Base-by-base conservation (phyloP, 2,888 invertebrate species). In the Leptinotarsa rubiginosa region DNA sequence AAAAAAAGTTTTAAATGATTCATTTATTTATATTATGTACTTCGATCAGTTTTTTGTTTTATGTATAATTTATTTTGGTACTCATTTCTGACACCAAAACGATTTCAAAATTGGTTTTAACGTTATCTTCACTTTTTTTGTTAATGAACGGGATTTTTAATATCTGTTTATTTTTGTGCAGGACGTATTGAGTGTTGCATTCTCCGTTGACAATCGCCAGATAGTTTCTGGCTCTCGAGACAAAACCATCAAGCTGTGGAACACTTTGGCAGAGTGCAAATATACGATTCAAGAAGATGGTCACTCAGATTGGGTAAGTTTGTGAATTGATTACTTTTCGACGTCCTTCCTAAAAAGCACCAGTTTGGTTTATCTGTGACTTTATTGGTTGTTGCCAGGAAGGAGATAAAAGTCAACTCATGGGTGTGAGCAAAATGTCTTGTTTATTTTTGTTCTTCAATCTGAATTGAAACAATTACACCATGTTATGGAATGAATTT, bases 161-260 rank as follows among this genome's bases (percentile, higher is more conserved):
- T 41, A 41, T 41, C 78, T 82, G 78, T 81, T 78, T 85, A 20
- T 67, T 75, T 69, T 50, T 72, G 77, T 79, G 13, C 87, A 95
- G 95, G 99, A 99, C 92, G 99, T 99, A 59, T 91, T 99, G 86
- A 98, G 98, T 81, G 99, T 99, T 83, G 99, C 99, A 22, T 99
- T 99, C 92, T 99, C 99, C 68, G 98, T 98, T 86, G 99, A 99
- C 90, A 99, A 99, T 89, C 94, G 99, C 88, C 99, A 99, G 90
- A 99, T 99, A 87, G 99, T 99, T 10, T 99, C 98, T 81, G 99
- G 98, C 70, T 98, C 98, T 65, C 94, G 99, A 72, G 99, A 99
- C 91, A 98, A 97, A 89, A 97, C 97, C 79, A 99, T 99, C 89
- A 99, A 99, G 89, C 89, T 99, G 88, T 99, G 99, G 99, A 99